Evolutionary conservation across 2,113 vertebrate genomes (phyloP), one percentile per base, ranked within the genome.

Genomic region (Embiotoca jacksoni): DNA sequence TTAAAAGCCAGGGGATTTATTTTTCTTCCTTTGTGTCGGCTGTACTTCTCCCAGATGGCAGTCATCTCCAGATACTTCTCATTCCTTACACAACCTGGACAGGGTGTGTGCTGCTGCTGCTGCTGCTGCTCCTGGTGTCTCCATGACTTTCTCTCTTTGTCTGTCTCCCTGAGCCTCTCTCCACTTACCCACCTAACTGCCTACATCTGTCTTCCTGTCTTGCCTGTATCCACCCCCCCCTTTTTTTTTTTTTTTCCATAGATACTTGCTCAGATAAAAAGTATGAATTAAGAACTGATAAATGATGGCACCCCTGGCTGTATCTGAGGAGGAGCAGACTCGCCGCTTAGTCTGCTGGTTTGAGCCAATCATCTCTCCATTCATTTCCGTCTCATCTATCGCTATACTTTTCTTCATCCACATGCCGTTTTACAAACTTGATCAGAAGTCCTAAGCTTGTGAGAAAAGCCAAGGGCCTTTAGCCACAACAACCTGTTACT

Each of bases 51-150:
- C 91, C 93, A 93, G 91, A 93, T 93, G 93, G 90, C 92, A 92
- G 91, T 93, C 92, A 89, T 92, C 89, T 90, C 88, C 88, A 94
- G 89, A 93, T 94, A 90, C 84, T 92, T 93, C 84, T 94, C 91
- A 93, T 94, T 94, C 91, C 88, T 92, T 75, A 76, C 80, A 87
- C 88, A 92, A 94, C 92, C 92, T 94, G 91, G 89, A 88, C 84
- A 84, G 89, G 89, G 90, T 90, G 92, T 93, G 89, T 90, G 84
- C 85, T 81, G 75, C 69, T 66, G 54, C 60, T 65, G 82, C 68
- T 54, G 80, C 62, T 59, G 60, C 78, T 58, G 72, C 39, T 23
- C 23, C 23, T 71, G 73, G 81, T 86, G 83, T 87, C 77, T 91
- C 81, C 65, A 72, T 85, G 72, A 70, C 65, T 86, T 57, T 74